A percentile compares a stretch with the other conserved stretches of the same genome.
phyloP scores from a whole-genome alignment of 2,797 vertebrate species.

The Mormyrus proboscirostris region DNA sequence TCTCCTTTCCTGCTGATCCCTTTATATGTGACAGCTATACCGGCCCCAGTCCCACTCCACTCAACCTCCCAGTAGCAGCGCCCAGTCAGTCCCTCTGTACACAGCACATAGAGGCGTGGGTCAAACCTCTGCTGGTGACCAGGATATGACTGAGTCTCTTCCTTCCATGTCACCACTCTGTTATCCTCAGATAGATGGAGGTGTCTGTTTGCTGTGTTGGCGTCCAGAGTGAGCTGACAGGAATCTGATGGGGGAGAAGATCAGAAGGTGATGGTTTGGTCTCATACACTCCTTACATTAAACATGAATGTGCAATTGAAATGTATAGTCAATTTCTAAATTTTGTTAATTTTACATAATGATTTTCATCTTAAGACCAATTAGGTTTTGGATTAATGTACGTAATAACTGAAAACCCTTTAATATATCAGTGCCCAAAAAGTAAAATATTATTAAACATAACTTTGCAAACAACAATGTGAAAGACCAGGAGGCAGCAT shows the following conservation, averaged over 20 bases:
- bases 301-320: not conserved
- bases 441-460: no score
- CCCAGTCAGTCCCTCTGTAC: not conserved
- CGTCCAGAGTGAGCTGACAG: not conserved
- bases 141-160: not conserved
- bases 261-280: not conserved
- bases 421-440: no score
- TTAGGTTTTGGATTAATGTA: no score
- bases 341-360: no score
- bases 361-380: no score
- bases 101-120: not conserved
- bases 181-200: not conserved
- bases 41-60: not conserved
- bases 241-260: not conserved
- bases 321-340: not conserved
- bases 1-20: not conserved
- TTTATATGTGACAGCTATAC: not conserved
- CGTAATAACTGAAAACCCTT: no score
- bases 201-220: not conserved
- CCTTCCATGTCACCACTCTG: not conserved
- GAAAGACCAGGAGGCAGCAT: not conserved
- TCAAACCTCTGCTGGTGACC: not conserved
- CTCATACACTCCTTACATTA: not conserved
- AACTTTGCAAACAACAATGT: not conserved
- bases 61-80: not conserved